Evolutionary conservation across 2,113 vertebrate genomes (phyloP).

Genomic region (Epinephelus fuscoguttatus): DNA sequence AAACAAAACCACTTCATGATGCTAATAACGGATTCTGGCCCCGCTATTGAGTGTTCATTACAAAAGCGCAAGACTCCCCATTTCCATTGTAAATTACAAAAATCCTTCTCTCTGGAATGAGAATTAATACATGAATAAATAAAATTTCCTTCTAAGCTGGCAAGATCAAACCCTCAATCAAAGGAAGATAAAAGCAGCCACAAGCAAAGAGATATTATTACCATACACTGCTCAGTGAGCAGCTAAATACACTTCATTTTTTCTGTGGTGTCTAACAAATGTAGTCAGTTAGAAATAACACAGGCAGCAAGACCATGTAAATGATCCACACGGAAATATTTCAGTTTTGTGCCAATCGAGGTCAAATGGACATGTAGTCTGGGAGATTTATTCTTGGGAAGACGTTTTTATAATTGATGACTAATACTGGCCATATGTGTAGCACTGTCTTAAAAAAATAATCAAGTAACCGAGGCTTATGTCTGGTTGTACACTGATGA

Average conservation of each 20-base stretch:
- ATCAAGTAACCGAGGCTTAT: not conserved
- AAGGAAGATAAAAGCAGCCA: not conserved
- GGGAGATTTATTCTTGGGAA: not conserved
- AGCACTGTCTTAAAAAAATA: not conserved
- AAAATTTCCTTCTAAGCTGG: not conserved
- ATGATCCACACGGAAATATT: not conserved
- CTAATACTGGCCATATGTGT: not conserved
- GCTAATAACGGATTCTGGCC: conserved; percentile 27
- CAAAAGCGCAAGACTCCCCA: not conserved
- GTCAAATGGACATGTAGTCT: not conserved
- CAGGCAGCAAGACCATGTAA: not conserved
- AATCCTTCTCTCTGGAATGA: conserved; percentile 13
- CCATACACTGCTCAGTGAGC: not conserved
- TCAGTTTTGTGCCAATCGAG: not conserved
- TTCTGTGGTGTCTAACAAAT: not conserved
- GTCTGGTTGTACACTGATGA: not conserved
- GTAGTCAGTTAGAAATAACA: not conserved
- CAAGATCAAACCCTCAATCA: conserved; percentile 5
- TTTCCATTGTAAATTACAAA: conserved; percentile 33
- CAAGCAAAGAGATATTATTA: not conserved
- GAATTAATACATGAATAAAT: conserved; percentile 25
- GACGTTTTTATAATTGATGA: not conserved
- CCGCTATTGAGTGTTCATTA: not conserved
- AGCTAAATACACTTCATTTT: not conserved
- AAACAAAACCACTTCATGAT: conserved; percentile 30